Evolutionary conservation across 2,113 vertebrate species (phyloP), one percentile per base, ranked within the genome.

Genomic region (Saccopteryx bilineata): DNA sequence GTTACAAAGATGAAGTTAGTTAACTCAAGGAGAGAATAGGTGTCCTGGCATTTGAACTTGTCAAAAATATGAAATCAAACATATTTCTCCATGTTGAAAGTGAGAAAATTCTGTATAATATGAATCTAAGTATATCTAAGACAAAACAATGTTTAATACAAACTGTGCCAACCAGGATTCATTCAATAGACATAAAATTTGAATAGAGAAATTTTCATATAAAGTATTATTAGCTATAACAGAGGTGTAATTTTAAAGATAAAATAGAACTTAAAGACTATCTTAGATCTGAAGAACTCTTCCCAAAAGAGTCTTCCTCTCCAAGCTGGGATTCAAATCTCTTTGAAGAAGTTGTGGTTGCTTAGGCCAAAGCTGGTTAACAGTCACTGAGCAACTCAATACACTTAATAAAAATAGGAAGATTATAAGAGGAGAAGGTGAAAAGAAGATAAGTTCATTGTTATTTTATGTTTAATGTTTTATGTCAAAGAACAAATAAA

Each of bases 391-490:
- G 68, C 3, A 19, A 11, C 5, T n/a, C 18, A 74, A 24, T 24
- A 18, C 7, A 63, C 1, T 17, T 58, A 24, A 85, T 72, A 72
- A 31, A 88, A 79, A 18, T 82, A 1, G 26, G 68, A 56, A 4
- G 0, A 0, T 31, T 5, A 66, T 21, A 14, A 9, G 9, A 50
- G 9, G 0, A 9, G 14, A 88, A 63, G 1, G 18, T 46, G 9
- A 87, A 75, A 82, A 28, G 2, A 21, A 87, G 4, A 75, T 74
- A 66, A 66, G 28, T 9, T 69, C 10, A 52, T 18, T 60, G 2
- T 52, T 28, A 72, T 5, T 56, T 94, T 72, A 48, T 31, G 10
- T 31, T 65, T 50, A 85, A 24, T 50, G 1, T 39, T 91, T 7
- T 31, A 46, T 58, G 28, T 58, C 23, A 85, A 86, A 69, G 71